Evolutionary conservation across 2,888 invertebrate genomes (phyloP), one percentile per base, ranked within the genome.

Genomic region (Caenorhabditis parvicauda): DNA sequence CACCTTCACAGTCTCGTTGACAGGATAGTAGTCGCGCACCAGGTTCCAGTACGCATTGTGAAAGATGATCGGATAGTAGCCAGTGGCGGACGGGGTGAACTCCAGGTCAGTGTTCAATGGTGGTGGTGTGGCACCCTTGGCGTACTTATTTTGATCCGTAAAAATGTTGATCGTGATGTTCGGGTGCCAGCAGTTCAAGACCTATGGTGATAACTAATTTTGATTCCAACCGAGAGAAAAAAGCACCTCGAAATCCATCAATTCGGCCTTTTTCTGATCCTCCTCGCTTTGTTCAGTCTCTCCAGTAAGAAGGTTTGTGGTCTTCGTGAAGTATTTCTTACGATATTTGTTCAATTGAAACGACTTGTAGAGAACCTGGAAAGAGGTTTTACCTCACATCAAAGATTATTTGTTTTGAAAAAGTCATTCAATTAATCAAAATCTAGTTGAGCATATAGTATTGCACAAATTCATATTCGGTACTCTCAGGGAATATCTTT

Each of bases 41-140:
- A 99, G 88, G 82, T 99, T 99, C 98, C 98, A 99, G 82, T 94
- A 99, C 76, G 95, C 94, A 85, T 99, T 99, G 59, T 91, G 86
- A 82, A 90, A 95, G 42, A 98, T 84, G 42, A 95, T 90, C 4
- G 98, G 98, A 76, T 91, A 90, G 83, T 99, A 99, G 37, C 88
- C 86, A 77, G 88, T 88, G 5, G 89, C 89, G 63, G 87, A 87
- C 17, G 90, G 88, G 25, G 91, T 86, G 57, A 81, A 81, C 44
- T 60, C 60, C 7, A 71, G 55, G 17, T 64, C 58, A 39, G 67
- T 62, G 38, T 62, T 65, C 1, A 73, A 54, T n/a, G 70, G 72
- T 0, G 69, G 38, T 1, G 72, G 72, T 12, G 70, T 59, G 3
- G 59, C 21, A 12, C 70, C 70, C 77, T 88, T 88, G 28, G 89